phyloP scores from a whole-genome alignment of 2,888 invertebrate species.

The Diadegma fenestrale region DNA sequence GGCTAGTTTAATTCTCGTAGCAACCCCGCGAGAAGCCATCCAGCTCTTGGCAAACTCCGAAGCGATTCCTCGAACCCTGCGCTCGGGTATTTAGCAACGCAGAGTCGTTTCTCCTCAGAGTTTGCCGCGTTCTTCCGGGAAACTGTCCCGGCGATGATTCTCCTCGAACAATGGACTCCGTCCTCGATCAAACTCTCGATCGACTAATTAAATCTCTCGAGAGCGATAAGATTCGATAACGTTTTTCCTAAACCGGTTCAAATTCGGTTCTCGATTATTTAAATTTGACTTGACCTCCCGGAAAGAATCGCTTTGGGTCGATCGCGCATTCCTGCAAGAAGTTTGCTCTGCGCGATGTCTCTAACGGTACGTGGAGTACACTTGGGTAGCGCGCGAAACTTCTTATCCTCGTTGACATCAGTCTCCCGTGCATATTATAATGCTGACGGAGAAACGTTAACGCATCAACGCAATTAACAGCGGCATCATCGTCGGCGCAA shows the following conservation, averaged over 20 bases:
- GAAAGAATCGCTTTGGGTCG: too few species aligned
- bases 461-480: constrained; percentile 67
- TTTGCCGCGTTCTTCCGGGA: constrained; percentile 49
- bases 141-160: constrained; percentile 32
- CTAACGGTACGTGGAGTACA: constrained; percentile 67
- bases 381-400: constrained; percentile 16
- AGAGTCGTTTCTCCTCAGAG: constrained; percentile 21
- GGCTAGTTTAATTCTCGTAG: constrained; percentile 6
- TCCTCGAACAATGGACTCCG: constrained; percentile 43
- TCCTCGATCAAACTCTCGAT: constrained; percentile 44
- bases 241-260: background rate
- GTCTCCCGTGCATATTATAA: background rate
- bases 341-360: background rate
- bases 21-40: constrained; percentile 2
- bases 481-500: constrained; percentile 50
- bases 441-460: constrained; percentile 39
- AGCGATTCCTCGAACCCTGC: constrained; percentile 46
- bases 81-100: constrained; percentile 11
- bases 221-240: background rate
- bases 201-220: constrained; percentile 1
- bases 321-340: background rate
- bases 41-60: constrained; percentile 10
- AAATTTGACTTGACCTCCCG: too few species aligned
- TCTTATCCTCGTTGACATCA: constrained; percentile 23
- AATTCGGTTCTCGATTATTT: too few species aligned